A percentile compares a stretch with the other conserved stretches of the same genome.
These are phyloP conservation scores for Pseudochirops cupreus DNA, from an alignment of 2,797 vertebrate genomes.

Conservation along the genomic window DNA sequence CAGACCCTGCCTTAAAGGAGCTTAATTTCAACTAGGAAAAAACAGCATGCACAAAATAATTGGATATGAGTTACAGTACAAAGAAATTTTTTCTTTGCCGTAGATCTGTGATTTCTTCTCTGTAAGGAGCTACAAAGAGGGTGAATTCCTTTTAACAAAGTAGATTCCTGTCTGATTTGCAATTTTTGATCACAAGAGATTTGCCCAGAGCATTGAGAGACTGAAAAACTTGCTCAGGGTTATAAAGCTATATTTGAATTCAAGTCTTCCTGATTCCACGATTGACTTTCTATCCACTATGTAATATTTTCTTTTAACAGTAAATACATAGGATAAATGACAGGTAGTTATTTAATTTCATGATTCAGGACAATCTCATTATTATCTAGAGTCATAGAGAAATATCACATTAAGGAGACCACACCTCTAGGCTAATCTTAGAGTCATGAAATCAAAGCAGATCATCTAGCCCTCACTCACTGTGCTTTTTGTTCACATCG, in stretches of 20 bases:
- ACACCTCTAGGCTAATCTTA: background rate
- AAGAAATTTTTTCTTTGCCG: background rate
- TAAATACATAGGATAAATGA: background rate
- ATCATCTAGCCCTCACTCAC: fast-evolving
- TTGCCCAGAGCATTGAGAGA: background rate
- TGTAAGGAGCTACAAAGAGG: background rate
- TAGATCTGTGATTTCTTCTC: background rate
- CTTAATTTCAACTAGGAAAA: background rate
- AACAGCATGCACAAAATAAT: background rate
- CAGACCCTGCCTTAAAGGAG: background rate
- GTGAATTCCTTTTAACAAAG: background rate
- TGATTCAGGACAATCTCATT: background rate
- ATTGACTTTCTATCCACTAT: background rate
- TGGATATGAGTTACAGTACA: background rate
- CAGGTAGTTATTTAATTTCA: background rate
- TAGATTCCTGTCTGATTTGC: background rate
- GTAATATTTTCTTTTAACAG: background rate
- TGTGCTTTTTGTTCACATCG: background rate
- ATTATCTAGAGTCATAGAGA: background rate
- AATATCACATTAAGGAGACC: background rate
- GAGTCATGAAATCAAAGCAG: background rate
- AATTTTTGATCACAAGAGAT: background rate
- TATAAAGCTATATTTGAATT: background rate
- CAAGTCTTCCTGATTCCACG: background rate
- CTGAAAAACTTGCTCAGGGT: background rate